These are phyloP conservation scores for Mycalesis mineus DNA, from an alignment of 2,888 invertebrate species.

Conservation along the genomic window DNA sequence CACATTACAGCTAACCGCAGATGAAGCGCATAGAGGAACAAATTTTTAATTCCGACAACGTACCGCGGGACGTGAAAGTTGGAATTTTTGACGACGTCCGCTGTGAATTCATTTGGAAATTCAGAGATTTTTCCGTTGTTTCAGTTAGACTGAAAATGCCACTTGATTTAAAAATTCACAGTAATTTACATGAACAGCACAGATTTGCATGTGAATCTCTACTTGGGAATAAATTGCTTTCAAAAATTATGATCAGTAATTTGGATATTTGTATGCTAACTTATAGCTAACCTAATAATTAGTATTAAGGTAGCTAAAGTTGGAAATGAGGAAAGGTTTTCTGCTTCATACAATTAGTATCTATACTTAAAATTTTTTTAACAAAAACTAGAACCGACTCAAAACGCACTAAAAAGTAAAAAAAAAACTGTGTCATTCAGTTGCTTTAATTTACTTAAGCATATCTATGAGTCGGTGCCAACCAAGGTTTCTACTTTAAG, in stretches of 20 bases:
- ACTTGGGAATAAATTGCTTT: neutral
- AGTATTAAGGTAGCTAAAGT: too few relatives aligned
- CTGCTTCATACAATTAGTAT: too few relatives aligned
- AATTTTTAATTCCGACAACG: conserved; percentile 22
- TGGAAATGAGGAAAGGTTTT: too few relatives aligned
- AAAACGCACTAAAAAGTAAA: too few relatives aligned
- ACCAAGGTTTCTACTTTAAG: too few relatives aligned
- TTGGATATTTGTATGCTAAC: too few relatives aligned
- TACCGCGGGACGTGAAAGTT: conserved; percentile 24
- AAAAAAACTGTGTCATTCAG: too few relatives aligned
- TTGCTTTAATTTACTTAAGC: too few relatives aligned
- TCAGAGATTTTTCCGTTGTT: conserved; percentile 15
- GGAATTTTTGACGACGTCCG: conserved; percentile 19
- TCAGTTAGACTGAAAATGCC: conserved; percentile 2
- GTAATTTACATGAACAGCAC: conserved; percentile 3
- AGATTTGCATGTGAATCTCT: conserved; percentile 1
- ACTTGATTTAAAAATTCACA: conserved; percentile 8
- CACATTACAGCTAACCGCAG: neutral
- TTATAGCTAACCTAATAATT: too few relatives aligned
- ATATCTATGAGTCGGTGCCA: too few relatives aligned
- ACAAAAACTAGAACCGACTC: too few relatives aligned
- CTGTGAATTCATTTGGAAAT: conserved; percentile 18
- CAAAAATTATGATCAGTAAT: neutral
- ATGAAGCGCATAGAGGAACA: conserved; percentile 19
- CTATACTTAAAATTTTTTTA: too few relatives aligned